A percentile compares a stretch with the other conserved stretches of the same genome.
These are phyloP conservation scores for Polyommatus iphigenia DNA, from an alignment of 2,888 invertebrate genomes.

Conservation along the genomic window DNA sequence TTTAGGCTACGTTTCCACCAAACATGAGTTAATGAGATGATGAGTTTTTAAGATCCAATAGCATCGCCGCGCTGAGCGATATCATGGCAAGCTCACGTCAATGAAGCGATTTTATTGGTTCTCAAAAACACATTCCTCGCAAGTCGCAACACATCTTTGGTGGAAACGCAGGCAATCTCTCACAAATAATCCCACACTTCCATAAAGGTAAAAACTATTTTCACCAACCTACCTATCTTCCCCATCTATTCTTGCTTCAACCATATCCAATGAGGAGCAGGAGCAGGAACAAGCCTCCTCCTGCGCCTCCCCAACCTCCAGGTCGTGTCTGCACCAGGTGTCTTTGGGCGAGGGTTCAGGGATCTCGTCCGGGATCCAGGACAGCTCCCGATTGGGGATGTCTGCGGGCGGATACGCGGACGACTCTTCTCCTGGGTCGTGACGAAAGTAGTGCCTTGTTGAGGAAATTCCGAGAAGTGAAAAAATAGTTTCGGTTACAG, in stretches of 20 bases:
- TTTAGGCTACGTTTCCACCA: too few species aligned
- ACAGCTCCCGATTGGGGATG: conserved; percentile 64
- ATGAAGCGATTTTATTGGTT: too few species aligned
- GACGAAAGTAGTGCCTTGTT: conserved; percentile 66
- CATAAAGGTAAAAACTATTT: too few species aligned
- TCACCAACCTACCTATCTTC: neutral
- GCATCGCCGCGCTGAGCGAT: too few species aligned
- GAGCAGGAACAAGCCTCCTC: conserved; percentile 51
- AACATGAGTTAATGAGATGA: too few species aligned
- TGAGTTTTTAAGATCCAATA: too few species aligned
- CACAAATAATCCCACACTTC: too few species aligned
- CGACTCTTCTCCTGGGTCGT: conserved; percentile 72
- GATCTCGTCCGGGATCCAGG: conserved; percentile 65
- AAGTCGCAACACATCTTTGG: too few species aligned
- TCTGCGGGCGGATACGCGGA: conserved; percentile 62
- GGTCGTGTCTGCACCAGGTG: conserved; percentile 58
- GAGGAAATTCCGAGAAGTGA: neutral
- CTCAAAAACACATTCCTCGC: too few species aligned
- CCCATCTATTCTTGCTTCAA: conserved; percentile 57
- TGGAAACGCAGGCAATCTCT: too few species aligned
- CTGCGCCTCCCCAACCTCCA: conserved; percentile 53
- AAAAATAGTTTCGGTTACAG: too few species aligned
- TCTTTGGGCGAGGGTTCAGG: conserved; percentile 67
- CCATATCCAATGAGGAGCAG: conserved; percentile 52
- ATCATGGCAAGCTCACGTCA: too few species aligned